Conservation (phyloP, 2,888 invertebrate species). For the Aphrophora alni region DNA sequence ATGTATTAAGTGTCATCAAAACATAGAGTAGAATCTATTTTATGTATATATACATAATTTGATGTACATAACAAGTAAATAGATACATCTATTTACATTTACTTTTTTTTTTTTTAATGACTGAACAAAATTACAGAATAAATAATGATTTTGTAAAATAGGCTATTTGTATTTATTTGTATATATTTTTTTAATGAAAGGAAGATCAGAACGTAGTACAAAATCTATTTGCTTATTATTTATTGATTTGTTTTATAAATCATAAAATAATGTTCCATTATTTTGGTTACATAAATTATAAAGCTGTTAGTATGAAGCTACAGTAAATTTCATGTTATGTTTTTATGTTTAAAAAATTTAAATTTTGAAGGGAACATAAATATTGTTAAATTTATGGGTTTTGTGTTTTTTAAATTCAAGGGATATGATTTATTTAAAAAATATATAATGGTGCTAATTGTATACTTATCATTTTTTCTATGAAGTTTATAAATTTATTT, state of each 20-base stretch:
- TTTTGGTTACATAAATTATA: not conserved
- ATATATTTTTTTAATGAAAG: not conserved
- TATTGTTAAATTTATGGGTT: too few relatives aligned
- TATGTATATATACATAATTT: not conserved
- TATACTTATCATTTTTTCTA: not conserved
- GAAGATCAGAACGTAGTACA: not conserved
- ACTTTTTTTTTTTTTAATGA: not conserved
- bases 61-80: constrained; percentile 2
- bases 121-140: not conserved
- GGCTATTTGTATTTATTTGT: constrained; percentile 1
- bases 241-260: not conserved
- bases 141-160: not conserved
- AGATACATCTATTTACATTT: not conserved
- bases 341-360: not conserved
- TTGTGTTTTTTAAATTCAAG: too few relatives aligned
- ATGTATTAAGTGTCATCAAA: not conserved
- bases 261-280: not conserved
- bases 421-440: too few relatives aligned
- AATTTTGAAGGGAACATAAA: too few relatives aligned
- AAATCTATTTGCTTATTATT: not conserved
- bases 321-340: not conserved
- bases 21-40: not conserved
- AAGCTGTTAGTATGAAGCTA: not conserved
- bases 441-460: not conserved
- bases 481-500: too few relatives aligned